Evolutionary conservation across 2,113 vertebrate species (phyloP), one percentile per base, ranked within the genome.

Genomic region (Trichomycterus rosablanca): DNA sequence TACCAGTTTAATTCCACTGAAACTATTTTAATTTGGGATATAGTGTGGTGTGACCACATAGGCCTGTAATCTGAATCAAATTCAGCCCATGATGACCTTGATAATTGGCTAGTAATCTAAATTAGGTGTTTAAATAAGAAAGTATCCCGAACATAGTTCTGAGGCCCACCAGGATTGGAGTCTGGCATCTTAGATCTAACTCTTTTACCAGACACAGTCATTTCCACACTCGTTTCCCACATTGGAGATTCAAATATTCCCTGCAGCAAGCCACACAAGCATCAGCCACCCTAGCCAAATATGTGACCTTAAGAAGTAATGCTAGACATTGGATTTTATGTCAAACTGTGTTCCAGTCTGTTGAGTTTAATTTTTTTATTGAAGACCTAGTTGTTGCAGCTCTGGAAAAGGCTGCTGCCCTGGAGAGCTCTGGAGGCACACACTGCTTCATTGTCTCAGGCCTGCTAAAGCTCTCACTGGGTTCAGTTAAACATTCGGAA

Each of bases 271-370:
- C 46, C 32, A 56, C 11, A 34, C 46, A 55, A 58, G 48, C 46
- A 40, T 56, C 11, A 34, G 37, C 58, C 46, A 24, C 35, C 10
- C 37, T 42, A 52, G 69, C 63, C 58, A 67, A 67, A 61, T 71
- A 39, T 57, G 52, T 67, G 69, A 67, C 63, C 69, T 71, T 71
- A 53, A 52, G 63, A 50, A 58, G 37, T 35, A 62, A 39, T 53
- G 53, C 34, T 61, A 51, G 24, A 51, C 57, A 54, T 42, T 57
- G 61, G 66, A 57, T 57, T 58, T 64, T 61, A 55, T 59, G 23
- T 11, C 52, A 59, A 60, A 65, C 44, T 56, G 24, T 43, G 67
- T 50, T 63, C 49, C 39, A 59, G 63, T 63, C 58, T 62, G 63
- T 44, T 56, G 52, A 62, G 39, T 46, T 62, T 68, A 51, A 65